Evolutionary conservation across 2,888 invertebrate genomes (phyloP).

Genomic region (Tortrix viridana): DNA sequence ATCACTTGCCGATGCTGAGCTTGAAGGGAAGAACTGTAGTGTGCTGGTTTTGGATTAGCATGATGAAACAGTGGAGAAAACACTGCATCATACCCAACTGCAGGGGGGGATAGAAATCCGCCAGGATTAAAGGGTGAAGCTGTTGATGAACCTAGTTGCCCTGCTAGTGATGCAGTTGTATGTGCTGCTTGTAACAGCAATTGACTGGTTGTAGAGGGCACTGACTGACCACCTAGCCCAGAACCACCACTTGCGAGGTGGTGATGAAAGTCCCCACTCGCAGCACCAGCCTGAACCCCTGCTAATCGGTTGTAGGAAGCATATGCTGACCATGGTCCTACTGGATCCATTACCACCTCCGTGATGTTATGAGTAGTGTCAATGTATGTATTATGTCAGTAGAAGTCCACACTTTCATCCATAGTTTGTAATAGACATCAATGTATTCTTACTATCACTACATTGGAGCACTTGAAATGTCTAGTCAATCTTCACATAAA

Average conservation of each 20-base stretch:
- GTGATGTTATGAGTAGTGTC: slow-evolving; percentile 69
- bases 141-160: slow-evolving; percentile 85
- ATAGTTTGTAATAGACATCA: slow-evolving; percentile 75
- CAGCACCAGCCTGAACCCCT: slow-evolving; percentile 87
- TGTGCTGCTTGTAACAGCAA: slow-evolving; percentile 87
- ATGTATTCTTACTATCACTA: slow-evolving; percentile 67
- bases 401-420: slow-evolving; percentile 82
- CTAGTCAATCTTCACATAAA: slow-evolving; percentile 60
- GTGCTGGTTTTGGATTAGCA: slow-evolving; percentile 89
- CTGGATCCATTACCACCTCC: slow-evolving; percentile 92
- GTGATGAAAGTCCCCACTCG: slow-evolving; percentile 87
- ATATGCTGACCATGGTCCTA: slow-evolving; percentile 94
- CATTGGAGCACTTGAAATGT: slow-evolving; percentile 64
- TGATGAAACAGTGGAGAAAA: slow-evolving; percentile 93
- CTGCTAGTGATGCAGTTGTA: slow-evolving; percentile 85
- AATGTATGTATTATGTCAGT: slow-evolving; percentile 78
- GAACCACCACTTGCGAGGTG: slow-evolving; percentile 85
- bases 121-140: slow-evolving; percentile 88
- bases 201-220: slow-evolving; percentile 87
- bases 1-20: slow-evolving; percentile 88
- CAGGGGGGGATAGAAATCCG: slow-evolving; percentile 89
- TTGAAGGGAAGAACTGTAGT: slow-evolving; percentile 87
- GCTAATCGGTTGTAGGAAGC: slow-evolving; percentile 93
- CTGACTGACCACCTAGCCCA: slow-evolving; percentile 80
- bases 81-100: slow-evolving; percentile 92